Conservation (phyloP, 2,797 vertebrate species). For the Sylvia borin region DNA sequence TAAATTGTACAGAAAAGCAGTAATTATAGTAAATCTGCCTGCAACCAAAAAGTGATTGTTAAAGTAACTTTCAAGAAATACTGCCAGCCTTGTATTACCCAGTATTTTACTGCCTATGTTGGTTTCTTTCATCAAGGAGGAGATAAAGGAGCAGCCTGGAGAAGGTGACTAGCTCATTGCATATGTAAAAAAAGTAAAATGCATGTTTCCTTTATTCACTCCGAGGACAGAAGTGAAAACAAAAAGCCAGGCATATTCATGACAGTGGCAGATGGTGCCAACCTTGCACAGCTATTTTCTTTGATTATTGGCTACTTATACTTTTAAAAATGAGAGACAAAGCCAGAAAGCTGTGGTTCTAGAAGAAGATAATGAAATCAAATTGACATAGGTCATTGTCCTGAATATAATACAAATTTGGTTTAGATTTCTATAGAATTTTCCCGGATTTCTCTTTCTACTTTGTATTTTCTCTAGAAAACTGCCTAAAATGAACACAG, state of each 20-base stretch:
- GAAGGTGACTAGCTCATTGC: slow-evolving; percentile 40
- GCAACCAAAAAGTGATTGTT: neutral
- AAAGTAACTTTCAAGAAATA: slow-evolving; percentile 12
- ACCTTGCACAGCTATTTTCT: slow-evolving; percentile 33
- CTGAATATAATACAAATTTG: neutral
- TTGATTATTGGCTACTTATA: slow-evolving; percentile 49
- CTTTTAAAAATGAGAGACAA: slow-evolving; percentile 50
- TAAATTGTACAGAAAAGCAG: neutral
- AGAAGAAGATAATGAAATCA: slow-evolving; percentile 17
- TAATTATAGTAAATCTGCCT: neutral
- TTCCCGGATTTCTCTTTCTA: neutral
- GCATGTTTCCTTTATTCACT: slow-evolving; percentile 49
- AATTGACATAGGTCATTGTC: neutral
- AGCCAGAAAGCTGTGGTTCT: slow-evolving; percentile 25
- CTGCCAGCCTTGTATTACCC: neutral
- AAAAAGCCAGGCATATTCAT: slow-evolving; percentile 57
- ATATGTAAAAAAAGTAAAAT: slow-evolving; percentile 47
- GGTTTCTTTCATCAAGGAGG: neutral
- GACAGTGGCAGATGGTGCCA: slow-evolving; percentile 46
- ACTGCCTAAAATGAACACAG: neutral
- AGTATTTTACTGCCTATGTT: neutral
- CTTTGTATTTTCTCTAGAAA: neutral
- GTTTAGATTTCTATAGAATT: neutral
- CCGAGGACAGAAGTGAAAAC: slow-evolving; percentile 61
- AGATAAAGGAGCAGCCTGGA: slow-evolving; percentile 14